Evolutionary conservation across 2,113 vertebrate species (phyloP).

Genomic region (Poicephalus meyeri): DNA sequence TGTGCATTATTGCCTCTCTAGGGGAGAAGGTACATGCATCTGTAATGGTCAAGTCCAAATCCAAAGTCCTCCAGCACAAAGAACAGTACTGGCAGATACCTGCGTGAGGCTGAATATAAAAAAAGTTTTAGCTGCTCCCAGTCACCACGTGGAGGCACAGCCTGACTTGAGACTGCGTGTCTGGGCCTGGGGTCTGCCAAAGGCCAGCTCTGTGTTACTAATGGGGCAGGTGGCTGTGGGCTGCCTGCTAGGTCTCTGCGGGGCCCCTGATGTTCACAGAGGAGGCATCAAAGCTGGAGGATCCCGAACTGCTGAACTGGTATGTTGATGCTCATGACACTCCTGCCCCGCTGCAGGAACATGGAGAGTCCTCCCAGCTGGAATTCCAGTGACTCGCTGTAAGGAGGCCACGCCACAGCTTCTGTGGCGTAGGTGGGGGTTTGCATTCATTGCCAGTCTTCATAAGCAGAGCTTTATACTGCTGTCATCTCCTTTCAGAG

Average conservation of each 20-base stretch:
- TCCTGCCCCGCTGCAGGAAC: not conserved
- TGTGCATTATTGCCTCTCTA: not conserved
- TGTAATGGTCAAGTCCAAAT: not conserved
- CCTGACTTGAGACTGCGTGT: not conserved
- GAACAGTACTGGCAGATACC: not conserved
- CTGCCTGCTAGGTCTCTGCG: not conserved
- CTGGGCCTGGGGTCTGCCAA: not conserved
- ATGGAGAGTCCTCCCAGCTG: accelerated
- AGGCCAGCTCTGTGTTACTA: not conserved
- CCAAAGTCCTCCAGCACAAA: not conserved
- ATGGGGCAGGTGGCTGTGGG: not conserved
- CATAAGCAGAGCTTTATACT: not conserved
- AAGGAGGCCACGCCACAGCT: not conserved
- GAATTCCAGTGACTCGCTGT: not conserved
- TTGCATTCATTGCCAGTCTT: not conserved
- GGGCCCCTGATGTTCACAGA: not conserved
- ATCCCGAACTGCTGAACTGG: not conserved
- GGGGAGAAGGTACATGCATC: not conserved
- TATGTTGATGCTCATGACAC: accelerated
- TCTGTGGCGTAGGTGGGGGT: not conserved
- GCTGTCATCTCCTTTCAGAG: not conserved
- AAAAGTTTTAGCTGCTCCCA: not conserved
- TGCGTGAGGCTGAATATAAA: not conserved
- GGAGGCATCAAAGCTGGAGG: not conserved
- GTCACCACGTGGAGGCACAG: not conserved